Conservation (phyloP, 2,113 vertebrate species). For the Pungitius pungitius region DNA sequence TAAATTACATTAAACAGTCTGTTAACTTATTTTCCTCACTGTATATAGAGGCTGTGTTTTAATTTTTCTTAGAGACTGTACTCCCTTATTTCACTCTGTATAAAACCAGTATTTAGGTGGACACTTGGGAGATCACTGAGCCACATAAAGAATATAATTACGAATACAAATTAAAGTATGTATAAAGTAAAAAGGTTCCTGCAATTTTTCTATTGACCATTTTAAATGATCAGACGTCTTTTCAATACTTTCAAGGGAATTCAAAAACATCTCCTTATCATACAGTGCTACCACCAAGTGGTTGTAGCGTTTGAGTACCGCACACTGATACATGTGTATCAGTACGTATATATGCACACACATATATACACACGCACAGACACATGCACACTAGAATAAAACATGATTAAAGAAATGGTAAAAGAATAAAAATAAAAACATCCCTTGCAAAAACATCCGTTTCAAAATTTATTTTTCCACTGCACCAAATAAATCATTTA, state of each 20-base stretch:
- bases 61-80: background rate
- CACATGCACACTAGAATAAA: background rate
- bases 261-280: background rate
- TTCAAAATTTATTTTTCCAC: constrained; percentile 68
- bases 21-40: no score
- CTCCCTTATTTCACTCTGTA: background rate
- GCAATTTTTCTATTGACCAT: constrained; percentile 1
- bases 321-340: background rate
- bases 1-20: no score
- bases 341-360: no score
- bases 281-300: constrained; percentile 63
- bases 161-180: background rate
- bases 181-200: background rate
- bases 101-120: background rate
- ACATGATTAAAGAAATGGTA: background rate
- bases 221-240: background rate
- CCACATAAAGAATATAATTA: background rate
- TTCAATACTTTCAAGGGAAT: background rate
- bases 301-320: constrained; percentile 12
- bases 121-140: background rate
- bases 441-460: constrained; percentile 2
- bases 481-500: constrained; percentile 74
- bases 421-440: accelerated
- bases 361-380: background rate
- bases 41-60: background rate